Conservation (phyloP, 2,888 invertebrate genomes). For the Notocelia uddmanniana region DNA sequence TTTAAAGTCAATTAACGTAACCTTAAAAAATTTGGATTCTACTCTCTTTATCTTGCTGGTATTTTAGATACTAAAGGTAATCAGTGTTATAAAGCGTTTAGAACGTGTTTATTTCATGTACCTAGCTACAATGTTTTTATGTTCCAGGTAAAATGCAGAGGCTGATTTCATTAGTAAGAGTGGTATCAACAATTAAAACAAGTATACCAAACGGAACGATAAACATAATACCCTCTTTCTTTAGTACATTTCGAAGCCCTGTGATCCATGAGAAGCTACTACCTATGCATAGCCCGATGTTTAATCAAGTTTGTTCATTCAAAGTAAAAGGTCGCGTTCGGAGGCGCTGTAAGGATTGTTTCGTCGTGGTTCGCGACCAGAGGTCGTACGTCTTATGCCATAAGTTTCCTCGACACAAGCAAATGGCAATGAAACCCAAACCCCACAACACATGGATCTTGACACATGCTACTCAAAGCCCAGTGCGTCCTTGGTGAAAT, state of each 20-base stretch:
- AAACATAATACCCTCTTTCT: slow-evolving; percentile 53
- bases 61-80: slow-evolving; percentile 3
- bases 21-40: background rate
- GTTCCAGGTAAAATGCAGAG: slow-evolving; percentile 57
- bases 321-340: slow-evolving; percentile 90
- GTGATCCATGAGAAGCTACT: slow-evolving; percentile 58
- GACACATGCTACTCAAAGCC: slow-evolving; percentile 90
- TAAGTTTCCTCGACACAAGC: slow-evolving; percentile 92
- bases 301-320: slow-evolving; percentile 73
- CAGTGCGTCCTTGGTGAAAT: slow-evolving; percentile 73
- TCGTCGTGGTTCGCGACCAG: slow-evolving; percentile 88
- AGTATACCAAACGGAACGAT: slow-evolving; percentile 50
- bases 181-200: slow-evolving; percentile 52
- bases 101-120: background rate
- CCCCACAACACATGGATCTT: slow-evolving; percentile 91
- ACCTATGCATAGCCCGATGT: slow-evolving; percentile 59
- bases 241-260: slow-evolving; percentile 60
- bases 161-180: slow-evolving; percentile 63
- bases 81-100: background rate
- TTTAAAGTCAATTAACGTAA: slow-evolving; percentile 7
- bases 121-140: background rate
- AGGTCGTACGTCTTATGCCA: slow-evolving; percentile 91
- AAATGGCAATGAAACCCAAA: slow-evolving; percentile 89
- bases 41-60: background rate
- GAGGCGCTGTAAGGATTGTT: slow-evolving; percentile 92